phyloP scores from a whole-genome alignment of 2,113 vertebrate genomes.

The Hylia prasina region DNA sequence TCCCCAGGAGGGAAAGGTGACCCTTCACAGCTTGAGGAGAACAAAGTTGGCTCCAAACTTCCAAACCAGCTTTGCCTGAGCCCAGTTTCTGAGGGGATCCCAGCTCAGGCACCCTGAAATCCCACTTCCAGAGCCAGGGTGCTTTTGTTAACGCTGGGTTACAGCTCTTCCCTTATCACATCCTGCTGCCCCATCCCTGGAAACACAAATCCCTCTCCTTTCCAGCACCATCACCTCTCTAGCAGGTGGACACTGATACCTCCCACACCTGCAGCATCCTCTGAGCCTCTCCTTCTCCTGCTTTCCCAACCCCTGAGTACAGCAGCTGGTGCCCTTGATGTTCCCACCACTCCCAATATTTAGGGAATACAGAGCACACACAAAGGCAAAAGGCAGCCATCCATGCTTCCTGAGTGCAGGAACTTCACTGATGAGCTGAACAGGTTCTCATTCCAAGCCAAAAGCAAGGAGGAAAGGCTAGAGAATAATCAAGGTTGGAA shows the following conservation, averaged over 20 bases:
- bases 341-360: background rate
- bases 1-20: background rate
- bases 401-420: rapidly evolving
- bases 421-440: background rate
- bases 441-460: background rate
- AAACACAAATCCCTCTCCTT: background rate
- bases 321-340: background rate
- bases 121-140: background rate
- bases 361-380: background rate
- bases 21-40: background rate
- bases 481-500: rapidly evolving
- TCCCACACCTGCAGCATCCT: background rate
- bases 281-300: background rate
- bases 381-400: background rate
- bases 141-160: background rate
- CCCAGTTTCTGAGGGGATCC: background rate
- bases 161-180: background rate
- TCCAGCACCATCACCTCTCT: background rate
- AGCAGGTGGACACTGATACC: rapidly evolving
- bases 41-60: background rate
- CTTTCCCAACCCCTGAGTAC: background rate
- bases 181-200: background rate
- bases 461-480: background rate
- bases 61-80: background rate
- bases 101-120: background rate